Evolutionary conservation across 2,797 vertebrate genomes (phyloP).

Genomic region (Botia almorhae): DNA sequence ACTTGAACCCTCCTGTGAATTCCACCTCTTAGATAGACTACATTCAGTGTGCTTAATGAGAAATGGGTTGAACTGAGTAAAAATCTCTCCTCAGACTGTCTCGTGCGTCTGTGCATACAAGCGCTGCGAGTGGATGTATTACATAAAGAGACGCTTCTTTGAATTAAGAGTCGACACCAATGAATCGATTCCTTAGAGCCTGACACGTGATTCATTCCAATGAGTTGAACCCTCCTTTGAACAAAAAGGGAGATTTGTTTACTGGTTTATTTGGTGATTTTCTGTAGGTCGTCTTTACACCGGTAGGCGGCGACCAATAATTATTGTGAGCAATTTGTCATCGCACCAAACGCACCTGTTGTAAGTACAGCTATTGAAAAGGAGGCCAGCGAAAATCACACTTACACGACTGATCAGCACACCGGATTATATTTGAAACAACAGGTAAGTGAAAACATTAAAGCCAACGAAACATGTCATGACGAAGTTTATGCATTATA

Average conservation of each 20-base stretch:
- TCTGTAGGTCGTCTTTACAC: neutral
- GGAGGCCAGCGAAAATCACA: too few relatives aligned
- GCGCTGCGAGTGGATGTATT: neutral
- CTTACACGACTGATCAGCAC: too few relatives aligned
- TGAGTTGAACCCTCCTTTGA: neutral
- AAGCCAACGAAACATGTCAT: too few relatives aligned
- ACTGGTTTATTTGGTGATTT: neutral
- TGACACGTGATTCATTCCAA: too few relatives aligned
- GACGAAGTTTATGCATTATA: too few relatives aligned
- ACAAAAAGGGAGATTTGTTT: neutral
- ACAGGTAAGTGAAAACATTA: too few relatives aligned
- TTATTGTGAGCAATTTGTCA: neutral
- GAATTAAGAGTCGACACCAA: too few relatives aligned
- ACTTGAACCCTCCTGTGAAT: constrained; percentile 38
- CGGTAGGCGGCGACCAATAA: neutral
- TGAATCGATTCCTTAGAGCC: too few relatives aligned
- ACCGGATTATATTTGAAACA: too few relatives aligned
- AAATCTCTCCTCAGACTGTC: constrained; percentile 8
- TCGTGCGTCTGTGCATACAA: constrained; percentile 15
- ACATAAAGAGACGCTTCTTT: neutral
- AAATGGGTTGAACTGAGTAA: constrained; percentile 25
- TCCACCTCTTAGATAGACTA: constrained; percentile 12
- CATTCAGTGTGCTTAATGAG: constrained; percentile 44
- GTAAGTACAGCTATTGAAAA: too few relatives aligned
- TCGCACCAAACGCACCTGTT: too few relatives aligned